These are phyloP conservation scores for Pipistrellus pygmaeus DNA, from an alignment of 2,797 vertebrate species.

Conservation along the genomic window DNA sequence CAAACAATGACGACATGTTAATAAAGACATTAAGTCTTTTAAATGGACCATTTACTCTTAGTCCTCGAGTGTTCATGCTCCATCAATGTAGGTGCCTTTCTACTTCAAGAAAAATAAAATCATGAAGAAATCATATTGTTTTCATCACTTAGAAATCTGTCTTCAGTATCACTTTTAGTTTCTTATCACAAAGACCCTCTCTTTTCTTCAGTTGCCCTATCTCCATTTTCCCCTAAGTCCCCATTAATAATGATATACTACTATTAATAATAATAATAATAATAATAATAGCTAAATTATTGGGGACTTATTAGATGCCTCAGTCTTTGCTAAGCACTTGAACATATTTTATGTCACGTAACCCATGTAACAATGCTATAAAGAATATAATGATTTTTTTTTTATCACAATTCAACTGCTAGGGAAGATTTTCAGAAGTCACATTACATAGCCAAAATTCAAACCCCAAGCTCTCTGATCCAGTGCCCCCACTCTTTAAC, in stretches of 20 bases:
- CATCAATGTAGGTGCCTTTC: not conserved
- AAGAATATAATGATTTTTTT: not conserved
- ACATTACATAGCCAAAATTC: not conserved
- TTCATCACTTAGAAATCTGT: not conserved
- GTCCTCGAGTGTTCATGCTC: not conserved
- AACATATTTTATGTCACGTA: not conserved
- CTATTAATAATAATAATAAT: not conserved
- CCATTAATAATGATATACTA: not conserved
- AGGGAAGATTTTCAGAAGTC: not conserved
- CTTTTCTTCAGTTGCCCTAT: not conserved
- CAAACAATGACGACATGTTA: not conserved
- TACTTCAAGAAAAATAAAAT: conserved; percentile 32
- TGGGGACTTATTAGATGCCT: not conserved
- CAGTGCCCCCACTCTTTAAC: not conserved
- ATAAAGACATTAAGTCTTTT: not conserved
- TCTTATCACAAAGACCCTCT: not conserved
- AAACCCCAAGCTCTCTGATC: not conserved
- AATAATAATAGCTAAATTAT: not conserved
- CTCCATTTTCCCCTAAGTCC: not conserved
- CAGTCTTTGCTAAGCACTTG: conserved; percentile 1
- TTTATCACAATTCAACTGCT: conserved; percentile 22
- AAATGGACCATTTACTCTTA: not conserved
- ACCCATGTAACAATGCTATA: not conserved
- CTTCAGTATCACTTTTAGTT: not conserved
- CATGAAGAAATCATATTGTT: not conserved